Evolutionary conservation across 2,797 vertebrate genomes (phyloP), one percentile per base, ranked within the genome.

Genomic region (Gallinago stenura): DNA sequence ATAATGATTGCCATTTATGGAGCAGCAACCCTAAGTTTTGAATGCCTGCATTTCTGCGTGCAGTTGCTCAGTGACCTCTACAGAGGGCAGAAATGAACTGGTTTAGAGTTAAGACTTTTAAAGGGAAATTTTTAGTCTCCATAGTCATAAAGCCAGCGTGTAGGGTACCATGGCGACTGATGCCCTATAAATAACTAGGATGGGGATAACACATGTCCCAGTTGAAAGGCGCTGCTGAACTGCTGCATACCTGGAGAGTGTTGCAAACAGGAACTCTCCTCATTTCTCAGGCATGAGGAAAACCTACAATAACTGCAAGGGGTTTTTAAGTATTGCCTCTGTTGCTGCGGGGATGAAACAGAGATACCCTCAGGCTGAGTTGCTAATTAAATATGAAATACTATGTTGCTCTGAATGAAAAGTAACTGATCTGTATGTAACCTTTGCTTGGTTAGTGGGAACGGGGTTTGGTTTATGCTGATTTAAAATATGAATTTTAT

Each of bases 71-170:
- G 85, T 96, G 90, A 96, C 96, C 88, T 95, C 97, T 83, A n/a
- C 92, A 96, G 97, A 97, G 95, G 96, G 96, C 96, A 97, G 93
- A 83, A 95, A 96, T 33, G 53, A 92, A 78, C 58, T 56, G 54
- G 35, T 57, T 88, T 58, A 33, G 46, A 69, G n/a, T 83, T 51
- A 15, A 83, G 53, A 25, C 19, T 86, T 90, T 33, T 51, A 45
- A 87, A 69, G 25, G 41, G 46, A 30, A 53, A 19, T 73, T 70
- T 76, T 81, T 46, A 45, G 25, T 58, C 28, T 56, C n/a, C 37
- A 1, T 37, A 37, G 56, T 24, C 22, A 7, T 14, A 33, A 62
- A 33, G 31, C 14, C 25, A 54, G 35, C 0, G 0, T 41, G 77
- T 37, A 58, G 75, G 45, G 39, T 77, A 8, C 64, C 0, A 2